phyloP scores from a whole-genome alignment of 2,888 invertebrate species.

The Congeria kusceri region DNA sequence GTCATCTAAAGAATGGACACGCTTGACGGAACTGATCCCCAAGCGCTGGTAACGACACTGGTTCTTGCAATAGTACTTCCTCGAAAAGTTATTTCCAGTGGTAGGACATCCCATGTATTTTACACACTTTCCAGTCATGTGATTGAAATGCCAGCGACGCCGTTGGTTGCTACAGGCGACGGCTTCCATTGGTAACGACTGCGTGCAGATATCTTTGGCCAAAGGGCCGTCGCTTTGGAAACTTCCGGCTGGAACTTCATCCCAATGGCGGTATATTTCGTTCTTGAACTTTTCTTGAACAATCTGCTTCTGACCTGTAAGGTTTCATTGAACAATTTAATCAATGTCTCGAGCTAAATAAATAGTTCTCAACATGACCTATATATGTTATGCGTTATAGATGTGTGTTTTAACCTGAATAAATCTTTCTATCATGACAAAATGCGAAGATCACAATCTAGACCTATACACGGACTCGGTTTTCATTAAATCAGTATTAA shows the following conservation, averaged over 20 bases:
- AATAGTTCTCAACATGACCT: too few relatives aligned
- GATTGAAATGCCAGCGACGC: conserved; percentile 66
- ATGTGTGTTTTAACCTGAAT: too few relatives aligned
- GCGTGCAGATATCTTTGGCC: conserved; percentile 52
- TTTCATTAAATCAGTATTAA: too few relatives aligned
- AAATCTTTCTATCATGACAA: too few relatives aligned
- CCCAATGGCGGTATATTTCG: conserved; percentile 14
- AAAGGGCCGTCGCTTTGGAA: conserved; percentile 38
- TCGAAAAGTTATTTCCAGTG: conserved; percentile 66
- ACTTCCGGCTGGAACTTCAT: conserved; percentile 3
- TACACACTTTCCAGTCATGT: conserved; percentile 64
- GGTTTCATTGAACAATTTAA: background rate
- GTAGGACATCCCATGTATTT: conserved; percentile 67
- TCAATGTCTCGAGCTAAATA: too few relatives aligned
- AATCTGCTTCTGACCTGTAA: conserved; percentile 25
- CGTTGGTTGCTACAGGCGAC: conserved; percentile 62
- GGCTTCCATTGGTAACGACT: conserved; percentile 57
- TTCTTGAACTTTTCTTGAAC: conserved; percentile 27
- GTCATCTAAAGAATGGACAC: conserved; percentile 8
- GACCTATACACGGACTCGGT: too few relatives aligned
- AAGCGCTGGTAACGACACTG: conserved; percentile 50
- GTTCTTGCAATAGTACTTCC: conserved; percentile 66
- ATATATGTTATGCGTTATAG: too few relatives aligned
- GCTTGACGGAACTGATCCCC: background rate
- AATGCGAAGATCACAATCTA: too few relatives aligned